Evolutionary conservation across 2,113 vertebrate species (phyloP).

Genomic region (Spermophilus dauricus): DNA sequence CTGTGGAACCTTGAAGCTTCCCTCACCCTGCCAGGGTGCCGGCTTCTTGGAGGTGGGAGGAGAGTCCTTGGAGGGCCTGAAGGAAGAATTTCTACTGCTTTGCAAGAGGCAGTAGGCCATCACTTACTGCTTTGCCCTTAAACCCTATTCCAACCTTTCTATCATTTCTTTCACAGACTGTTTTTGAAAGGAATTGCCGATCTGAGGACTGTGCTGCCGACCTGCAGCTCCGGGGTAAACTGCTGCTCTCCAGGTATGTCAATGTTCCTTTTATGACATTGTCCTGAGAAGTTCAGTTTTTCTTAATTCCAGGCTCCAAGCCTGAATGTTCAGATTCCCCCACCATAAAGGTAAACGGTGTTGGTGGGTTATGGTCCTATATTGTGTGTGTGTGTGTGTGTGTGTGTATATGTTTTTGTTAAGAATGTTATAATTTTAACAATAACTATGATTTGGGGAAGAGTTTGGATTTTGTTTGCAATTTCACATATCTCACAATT

Average conservation of each 20-base stretch:
- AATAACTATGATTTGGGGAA: neutral
- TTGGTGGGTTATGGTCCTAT: neutral
- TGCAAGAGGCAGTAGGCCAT: neutral
- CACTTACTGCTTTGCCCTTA: rapidly evolving
- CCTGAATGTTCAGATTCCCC: neutral
- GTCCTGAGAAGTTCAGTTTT: neutral
- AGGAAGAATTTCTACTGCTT: neutral
- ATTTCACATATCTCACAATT: neutral
- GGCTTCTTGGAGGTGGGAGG: neutral
- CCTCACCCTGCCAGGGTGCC: neutral
- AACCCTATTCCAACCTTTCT: neutral
- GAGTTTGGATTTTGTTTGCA: neutral
- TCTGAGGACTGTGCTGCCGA: slow-evolving; percentile 98
- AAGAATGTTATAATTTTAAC: neutral
- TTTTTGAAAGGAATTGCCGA: slow-evolving; percentile 98
- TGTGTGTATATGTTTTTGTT: neutral
- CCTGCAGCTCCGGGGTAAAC: slow-evolving; percentile 94
- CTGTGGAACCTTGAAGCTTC: neutral
- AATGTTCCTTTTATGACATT: rapidly evolving
- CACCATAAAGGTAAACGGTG: neutral
- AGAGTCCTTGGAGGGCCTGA: rapidly evolving
- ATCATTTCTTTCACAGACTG: slow-evolving; percentile 90
- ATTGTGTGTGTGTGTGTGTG: neutral
- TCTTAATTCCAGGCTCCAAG: neutral
- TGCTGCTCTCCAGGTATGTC: slow-evolving; percentile 95